These are phyloP conservation scores for Anarrhichthys ocellatus DNA, from an alignment of 2,113 vertebrate genomes.

Conservation along the genomic window DNA sequence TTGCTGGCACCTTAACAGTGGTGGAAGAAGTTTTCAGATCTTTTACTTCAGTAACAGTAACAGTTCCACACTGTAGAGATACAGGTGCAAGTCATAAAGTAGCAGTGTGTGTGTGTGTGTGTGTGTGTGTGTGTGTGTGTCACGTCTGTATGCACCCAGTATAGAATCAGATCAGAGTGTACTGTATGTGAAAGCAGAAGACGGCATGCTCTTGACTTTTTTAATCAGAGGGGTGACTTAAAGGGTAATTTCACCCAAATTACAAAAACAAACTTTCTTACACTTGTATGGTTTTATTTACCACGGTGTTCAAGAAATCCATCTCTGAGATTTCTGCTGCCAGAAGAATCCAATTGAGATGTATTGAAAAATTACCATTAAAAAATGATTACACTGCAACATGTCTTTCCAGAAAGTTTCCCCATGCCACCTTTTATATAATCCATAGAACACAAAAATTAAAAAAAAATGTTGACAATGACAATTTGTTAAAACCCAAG, in stretches of 20 bases:
- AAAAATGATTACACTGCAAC: background rate
- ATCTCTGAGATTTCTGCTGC: background rate
- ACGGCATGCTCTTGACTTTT: background rate
- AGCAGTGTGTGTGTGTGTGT: background rate
- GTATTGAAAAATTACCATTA: background rate
- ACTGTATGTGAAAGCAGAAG: background rate
- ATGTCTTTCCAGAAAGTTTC: background rate
- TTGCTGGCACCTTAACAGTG: constrained; percentile 19
- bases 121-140: background rate
- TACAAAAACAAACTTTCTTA: background rate
- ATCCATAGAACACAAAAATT: background rate
- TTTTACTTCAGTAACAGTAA: constrained; percentile 5
- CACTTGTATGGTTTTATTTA: background rate
- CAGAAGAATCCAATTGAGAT: background rate
- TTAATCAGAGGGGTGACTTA: background rate
- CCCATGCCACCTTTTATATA: background rate
- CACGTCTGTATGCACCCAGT: background rate
- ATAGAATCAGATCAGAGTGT: background rate
- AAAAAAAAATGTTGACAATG: background rate
- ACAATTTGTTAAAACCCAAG: background rate
- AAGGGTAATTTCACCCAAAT: background rate
- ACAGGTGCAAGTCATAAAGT: background rate
- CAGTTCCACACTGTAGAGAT: background rate
- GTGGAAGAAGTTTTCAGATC: constrained; percentile 2
- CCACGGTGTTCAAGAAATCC: background rate